Conservation (phyloP, 2,113 vertebrate genomes). For the Alligator mississippiensis region DNA sequence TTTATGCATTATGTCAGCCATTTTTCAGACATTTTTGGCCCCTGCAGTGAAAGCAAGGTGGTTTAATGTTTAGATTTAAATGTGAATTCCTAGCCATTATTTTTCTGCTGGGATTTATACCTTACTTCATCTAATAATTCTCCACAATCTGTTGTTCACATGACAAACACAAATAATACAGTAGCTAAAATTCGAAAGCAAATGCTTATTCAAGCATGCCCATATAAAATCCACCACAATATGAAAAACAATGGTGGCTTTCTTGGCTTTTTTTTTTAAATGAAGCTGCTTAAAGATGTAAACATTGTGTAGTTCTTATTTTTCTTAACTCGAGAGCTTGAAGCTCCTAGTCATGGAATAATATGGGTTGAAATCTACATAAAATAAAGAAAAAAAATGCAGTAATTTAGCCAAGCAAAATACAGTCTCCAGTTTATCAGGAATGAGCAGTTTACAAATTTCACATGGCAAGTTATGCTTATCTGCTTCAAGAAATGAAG, state of each 20-base stretch:
- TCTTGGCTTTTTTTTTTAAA: slow-evolving; percentile 46
- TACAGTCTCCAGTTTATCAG: slow-evolving; percentile 39
- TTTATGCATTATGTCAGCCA: background rate
- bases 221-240: background rate
- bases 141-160: background rate
- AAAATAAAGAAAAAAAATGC: slow-evolving; percentile 26
- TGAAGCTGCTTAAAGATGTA: slow-evolving; percentile 9
- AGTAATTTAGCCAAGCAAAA: slow-evolving; percentile 40
- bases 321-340: slow-evolving; percentile 61
- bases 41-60: background rate
- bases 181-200: slow-evolving; percentile 29
- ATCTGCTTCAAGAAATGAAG: slow-evolving; percentile 32
- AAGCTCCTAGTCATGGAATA: slow-evolving; percentile 30
- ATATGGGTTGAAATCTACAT: background rate
- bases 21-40: background rate
- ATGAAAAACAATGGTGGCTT: background rate
- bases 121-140: slow-evolving; percentile 14
- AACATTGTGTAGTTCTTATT: slow-evolving; percentile 53
- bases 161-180: slow-evolving; percentile 14
- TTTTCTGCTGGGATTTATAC: slow-evolving; percentile 1
- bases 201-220: slow-evolving; percentile 15
- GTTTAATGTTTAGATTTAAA: slow-evolving; percentile 30
- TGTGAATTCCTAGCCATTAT: background rate
- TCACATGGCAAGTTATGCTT: slow-evolving; percentile 38
- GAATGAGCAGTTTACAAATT: slow-evolving; percentile 44